Conservation (phyloP, 2,888 invertebrate genomes). For the Hypolimnas misippus region DNA sequence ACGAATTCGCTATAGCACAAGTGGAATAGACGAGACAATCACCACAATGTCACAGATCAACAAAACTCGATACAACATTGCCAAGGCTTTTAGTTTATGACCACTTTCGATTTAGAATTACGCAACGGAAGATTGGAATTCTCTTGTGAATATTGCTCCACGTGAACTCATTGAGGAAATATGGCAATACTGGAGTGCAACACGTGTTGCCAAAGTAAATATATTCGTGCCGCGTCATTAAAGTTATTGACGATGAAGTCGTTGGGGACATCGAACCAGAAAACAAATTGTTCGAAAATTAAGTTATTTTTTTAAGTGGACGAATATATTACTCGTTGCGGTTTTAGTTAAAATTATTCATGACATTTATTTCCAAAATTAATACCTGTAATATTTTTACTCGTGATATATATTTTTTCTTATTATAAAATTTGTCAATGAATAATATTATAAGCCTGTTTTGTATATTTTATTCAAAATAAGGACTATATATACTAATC, state of each 20-base stretch:
- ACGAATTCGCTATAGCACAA: conserved; percentile 52
- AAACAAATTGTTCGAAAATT: conserved; percentile 54
- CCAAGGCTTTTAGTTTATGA: conserved; percentile 77
- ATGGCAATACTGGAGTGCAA: conserved; percentile 54
- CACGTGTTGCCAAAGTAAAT: conserved; percentile 59
- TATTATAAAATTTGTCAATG: neutral
- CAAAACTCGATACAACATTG: conserved; percentile 64
- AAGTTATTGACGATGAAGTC: conserved; percentile 49
- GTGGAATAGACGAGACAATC: conserved; percentile 60
- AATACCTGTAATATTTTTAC: neutral
- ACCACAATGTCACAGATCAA: conserved; percentile 75
- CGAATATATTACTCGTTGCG: neutral
- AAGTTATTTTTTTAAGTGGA: conserved; percentile 32
- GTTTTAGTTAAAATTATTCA: neutral
- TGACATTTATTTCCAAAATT: neutral
- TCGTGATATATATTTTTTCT: neutral
- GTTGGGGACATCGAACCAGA: conserved; percentile 57
- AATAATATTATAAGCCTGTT: neutral
- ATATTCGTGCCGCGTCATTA: conserved; percentile 65
- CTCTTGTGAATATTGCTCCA: conserved; percentile 48
- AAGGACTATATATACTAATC: neutral
- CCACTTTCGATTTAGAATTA: conserved; percentile 77
- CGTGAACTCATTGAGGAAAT: conserved; percentile 63
- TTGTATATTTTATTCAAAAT: neutral
- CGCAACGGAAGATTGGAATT: conserved; percentile 68